phyloP scores from a whole-genome alignment of 64 coral and sea anemone genomes.

The Orbicella faveolata region DNA sequence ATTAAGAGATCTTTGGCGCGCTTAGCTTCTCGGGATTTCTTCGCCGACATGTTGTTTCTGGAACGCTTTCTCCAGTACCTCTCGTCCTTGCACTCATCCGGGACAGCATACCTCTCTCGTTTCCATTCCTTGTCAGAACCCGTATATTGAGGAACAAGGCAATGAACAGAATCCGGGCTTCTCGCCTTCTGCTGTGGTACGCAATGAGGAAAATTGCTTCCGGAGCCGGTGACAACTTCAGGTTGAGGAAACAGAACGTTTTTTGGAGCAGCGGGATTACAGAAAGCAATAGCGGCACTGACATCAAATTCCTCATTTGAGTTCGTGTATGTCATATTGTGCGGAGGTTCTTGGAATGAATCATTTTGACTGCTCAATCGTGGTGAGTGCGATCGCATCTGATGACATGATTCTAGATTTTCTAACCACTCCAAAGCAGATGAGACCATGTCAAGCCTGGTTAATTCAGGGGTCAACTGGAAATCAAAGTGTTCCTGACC shows the following conservation, averaged over 20 bases:
- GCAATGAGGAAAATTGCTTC: background rate
- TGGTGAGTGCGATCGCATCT: background rate
- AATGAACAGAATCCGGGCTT: background rate
- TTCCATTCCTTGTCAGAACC: slow-evolving; percentile 3
- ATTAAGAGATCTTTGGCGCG: background rate
- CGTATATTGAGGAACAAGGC: background rate
- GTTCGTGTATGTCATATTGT: slow-evolving; percentile 1
- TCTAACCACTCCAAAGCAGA: background rate
- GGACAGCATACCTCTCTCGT: background rate
- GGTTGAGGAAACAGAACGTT: background rate
- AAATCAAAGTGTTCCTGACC: background rate
- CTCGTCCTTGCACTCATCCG: slow-evolving; percentile 19
- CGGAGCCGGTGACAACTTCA: background rate
- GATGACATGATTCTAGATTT: background rate
- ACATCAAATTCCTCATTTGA: background rate
- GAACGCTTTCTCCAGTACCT: slow-evolving; percentile 13
- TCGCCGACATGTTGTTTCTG: slow-evolving; percentile 9
- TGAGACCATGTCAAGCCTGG: background rate
- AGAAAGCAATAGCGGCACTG: background rate
- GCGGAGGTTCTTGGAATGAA: background rate
- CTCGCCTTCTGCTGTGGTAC: background rate
- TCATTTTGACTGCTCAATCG: background rate
- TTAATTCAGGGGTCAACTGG: background rate
- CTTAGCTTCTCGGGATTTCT: slow-evolving; percentile 6
- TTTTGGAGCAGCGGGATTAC: background rate